Evolutionary conservation across 2,888 invertebrate genomes (phyloP).

Genomic region (Punctoribates punctum): DNA sequence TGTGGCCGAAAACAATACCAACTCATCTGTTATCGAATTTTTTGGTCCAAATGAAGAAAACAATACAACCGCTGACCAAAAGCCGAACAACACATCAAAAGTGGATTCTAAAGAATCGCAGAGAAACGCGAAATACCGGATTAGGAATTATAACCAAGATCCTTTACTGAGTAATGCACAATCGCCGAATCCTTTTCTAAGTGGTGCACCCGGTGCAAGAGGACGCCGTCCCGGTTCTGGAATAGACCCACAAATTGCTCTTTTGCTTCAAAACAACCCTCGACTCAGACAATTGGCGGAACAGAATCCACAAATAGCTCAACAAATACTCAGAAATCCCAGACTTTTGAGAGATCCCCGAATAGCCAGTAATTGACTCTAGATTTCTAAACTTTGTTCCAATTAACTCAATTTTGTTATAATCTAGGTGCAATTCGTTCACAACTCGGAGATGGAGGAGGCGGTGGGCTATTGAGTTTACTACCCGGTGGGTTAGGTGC

Average conservation of each 20-base stretch:
- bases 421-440: neutral
- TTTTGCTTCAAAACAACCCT: slow-evolving; percentile 37
- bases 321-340: slow-evolving; percentile 41
- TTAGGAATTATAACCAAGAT: neutral
- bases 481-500: slow-evolving; percentile 17
- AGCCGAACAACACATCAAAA: neutral
- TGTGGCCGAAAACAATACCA: neutral
- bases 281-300: slow-evolving; percentile 33
- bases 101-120: neutral
- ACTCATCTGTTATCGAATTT: neutral
- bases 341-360: slow-evolving; percentile 40
- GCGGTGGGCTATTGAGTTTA: slow-evolving; percentile 28
- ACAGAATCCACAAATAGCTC: slow-evolving; percentile 41
- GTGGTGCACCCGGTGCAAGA: neutral
- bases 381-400: no score
- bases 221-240: neutral
- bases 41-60: neutral
- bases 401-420: neutral
- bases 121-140: neutral
- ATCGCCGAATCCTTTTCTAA: neutral
- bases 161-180: neutral
- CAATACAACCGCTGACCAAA: neutral
- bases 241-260: slow-evolving; percentile 34
- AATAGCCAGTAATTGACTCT: slow-evolving; percentile 22
- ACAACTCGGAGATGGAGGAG: slow-evolving; percentile 23